A percentile compares a stretch with the other conserved stretches of the same genome.
These are phyloP conservation scores for Bradypus variegatus DNA, from an alignment of 2,797 vertebrate genomes.

Conservation along the genomic window DNA sequence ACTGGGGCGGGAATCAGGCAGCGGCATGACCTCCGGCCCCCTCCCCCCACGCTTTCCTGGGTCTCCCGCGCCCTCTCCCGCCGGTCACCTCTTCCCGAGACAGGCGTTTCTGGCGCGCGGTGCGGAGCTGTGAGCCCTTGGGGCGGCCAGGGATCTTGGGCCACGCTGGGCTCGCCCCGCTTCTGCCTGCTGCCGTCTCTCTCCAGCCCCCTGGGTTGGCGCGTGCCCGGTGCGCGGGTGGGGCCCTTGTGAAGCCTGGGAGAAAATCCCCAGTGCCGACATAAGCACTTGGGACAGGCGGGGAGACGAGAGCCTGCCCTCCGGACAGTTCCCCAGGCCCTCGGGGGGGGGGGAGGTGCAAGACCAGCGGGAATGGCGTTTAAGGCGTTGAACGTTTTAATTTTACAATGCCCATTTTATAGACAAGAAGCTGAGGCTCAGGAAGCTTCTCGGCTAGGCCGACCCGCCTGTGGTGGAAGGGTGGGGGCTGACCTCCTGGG, in stretches of 20 bases:
- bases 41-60: neutral
- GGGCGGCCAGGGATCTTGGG: no score
- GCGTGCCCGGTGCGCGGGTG: rapidly evolving
- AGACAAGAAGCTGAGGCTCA: neutral
- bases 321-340: neutral
- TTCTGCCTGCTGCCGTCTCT: neutral
- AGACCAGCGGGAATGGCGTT: neutral
- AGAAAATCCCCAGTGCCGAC: neutral
- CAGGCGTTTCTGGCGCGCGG: neutral
- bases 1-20: neutral
- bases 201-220: rapidly evolving
- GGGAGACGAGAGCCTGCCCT: neutral
- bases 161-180: neutral
- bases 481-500: rapidly evolving
- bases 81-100: rapidly evolving
- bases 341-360: no score
- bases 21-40: no score
- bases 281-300: rapidly evolving
- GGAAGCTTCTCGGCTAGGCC: no score
- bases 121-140: neutral
- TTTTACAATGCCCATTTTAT: neutral
- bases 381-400: neutral
- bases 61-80: neutral
- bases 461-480: neutral
- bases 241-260: neutral